These are phyloP conservation scores for Nemotelus pantherinus DNA, from an alignment of 2,888 invertebrate species.

Conservation along the genomic window DNA sequence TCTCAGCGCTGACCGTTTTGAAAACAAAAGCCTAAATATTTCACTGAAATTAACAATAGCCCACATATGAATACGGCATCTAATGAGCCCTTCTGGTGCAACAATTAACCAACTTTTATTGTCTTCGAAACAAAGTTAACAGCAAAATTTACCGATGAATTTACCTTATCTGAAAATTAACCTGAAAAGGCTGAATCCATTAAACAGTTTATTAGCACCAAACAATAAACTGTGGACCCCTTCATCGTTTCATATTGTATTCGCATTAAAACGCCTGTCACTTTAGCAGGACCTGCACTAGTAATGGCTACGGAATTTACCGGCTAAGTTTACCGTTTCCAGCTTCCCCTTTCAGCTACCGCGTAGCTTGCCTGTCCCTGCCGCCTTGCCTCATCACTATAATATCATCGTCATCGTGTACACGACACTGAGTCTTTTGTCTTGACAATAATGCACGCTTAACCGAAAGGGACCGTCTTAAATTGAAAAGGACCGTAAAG, in stretches of 20 bases:
- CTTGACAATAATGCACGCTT: constrained; percentile 43
- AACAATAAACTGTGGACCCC: constrained; percentile 50
- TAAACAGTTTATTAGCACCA: constrained; percentile 51
- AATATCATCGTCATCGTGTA: constrained; percentile 15
- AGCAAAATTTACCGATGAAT: constrained; percentile 5
- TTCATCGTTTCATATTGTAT: constrained; percentile 44
- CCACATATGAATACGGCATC: constrained; percentile 18
- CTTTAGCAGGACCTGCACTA: constrained; percentile 7
- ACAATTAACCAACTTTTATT: constrained; percentile 37
- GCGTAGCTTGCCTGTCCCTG: too few relatives aligned
- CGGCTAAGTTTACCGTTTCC: background rate
- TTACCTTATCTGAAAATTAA: constrained; percentile 48
- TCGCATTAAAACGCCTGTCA: constrained; percentile 44
- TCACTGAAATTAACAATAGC: too few relatives aligned
- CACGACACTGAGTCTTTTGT: constrained; percentile 37
- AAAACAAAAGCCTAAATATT: too few relatives aligned
- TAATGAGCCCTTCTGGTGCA: constrained; percentile 36
- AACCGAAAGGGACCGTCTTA: constrained; percentile 50
- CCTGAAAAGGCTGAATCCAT: constrained; percentile 48
- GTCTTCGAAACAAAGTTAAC: constrained; percentile 11
- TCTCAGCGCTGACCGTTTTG: too few relatives aligned
- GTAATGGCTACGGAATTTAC: constrained; percentile 14
- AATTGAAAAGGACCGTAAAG: constrained; percentile 50
- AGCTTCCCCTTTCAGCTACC: too few relatives aligned
- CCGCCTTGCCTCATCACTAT: background rate